phyloP scores from a whole-genome alignment of 2,113 vertebrate species.

The Progne subis region DNA sequence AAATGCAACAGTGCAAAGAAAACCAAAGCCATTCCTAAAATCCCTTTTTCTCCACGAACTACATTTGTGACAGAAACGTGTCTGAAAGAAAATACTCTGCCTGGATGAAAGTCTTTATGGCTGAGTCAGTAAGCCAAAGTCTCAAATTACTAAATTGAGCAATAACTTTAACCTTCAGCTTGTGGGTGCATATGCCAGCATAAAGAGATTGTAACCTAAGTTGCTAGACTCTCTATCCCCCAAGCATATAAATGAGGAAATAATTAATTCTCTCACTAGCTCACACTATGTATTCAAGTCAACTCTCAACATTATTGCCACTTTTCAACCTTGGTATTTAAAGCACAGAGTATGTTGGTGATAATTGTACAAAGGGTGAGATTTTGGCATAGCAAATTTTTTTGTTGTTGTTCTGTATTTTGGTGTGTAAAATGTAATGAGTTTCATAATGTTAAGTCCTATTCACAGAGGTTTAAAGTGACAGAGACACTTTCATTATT shows the following conservation, averaged over 20 bases:
- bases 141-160: not conserved
- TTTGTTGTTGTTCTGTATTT: not conserved
- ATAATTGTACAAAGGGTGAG: not conserved
- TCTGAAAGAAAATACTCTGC: not conserved
- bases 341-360: not conserved
- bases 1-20: not conserved
- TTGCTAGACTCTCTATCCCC: not conserved
- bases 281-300: not conserved
- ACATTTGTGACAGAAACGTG: not conserved
- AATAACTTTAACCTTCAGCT: not conserved
- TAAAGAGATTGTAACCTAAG: not conserved
- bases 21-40: not conserved
- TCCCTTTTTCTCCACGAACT: not conserved
- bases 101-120: not conserved
- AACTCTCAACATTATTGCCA: not conserved
- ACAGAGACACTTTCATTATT: not conserved
- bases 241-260: constrained; percentile 8
- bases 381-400: not conserved
- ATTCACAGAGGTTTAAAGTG: not conserved
- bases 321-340: not conserved
- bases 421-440: not conserved
- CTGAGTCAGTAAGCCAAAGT: not conserved
- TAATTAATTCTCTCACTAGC: not conserved
- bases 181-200: not conserved
- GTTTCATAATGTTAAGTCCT: not conserved